Evolutionary conservation across 2,797 vertebrate genomes (phyloP).

Genomic region (Glyptemys insculpta): DNA sequence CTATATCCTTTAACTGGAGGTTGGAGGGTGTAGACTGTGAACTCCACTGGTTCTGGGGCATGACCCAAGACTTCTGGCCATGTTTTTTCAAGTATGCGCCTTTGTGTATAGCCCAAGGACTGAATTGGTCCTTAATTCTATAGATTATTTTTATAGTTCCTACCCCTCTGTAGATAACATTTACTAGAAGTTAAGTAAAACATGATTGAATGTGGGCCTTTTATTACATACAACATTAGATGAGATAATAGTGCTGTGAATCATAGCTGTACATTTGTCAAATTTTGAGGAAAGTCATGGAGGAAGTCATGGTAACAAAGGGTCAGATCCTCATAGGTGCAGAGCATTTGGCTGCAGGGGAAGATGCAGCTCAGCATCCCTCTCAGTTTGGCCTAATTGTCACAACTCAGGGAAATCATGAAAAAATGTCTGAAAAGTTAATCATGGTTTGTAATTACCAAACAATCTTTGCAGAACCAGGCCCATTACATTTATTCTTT

Average conservation of each 20-base stretch:
- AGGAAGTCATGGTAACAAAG: not conserved
- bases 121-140: not conserved
- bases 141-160: not conserved
- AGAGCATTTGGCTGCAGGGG: not conserved
- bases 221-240: not conserved
- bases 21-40: not conserved
- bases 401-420: not conserved
- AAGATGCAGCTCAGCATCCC: not conserved
- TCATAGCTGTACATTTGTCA: not conserved
- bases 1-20: not conserved
- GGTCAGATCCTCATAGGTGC: not conserved
- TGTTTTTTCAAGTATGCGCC: not conserved
- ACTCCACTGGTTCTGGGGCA: not conserved
- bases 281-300: not conserved
- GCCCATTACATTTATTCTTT: not conserved
- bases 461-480: not conserved
- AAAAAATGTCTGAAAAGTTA: not conserved
- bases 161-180: not conserved
- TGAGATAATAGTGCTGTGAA: not conserved
- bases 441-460: not conserved
- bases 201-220: not conserved
- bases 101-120: not conserved
- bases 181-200: not conserved
- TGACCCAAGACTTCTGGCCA: not conserved
- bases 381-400: not conserved